Evolutionary conservation across 2,113 vertebrate species (phyloP).

Genomic region (Dromaius novaehollandiae): DNA sequence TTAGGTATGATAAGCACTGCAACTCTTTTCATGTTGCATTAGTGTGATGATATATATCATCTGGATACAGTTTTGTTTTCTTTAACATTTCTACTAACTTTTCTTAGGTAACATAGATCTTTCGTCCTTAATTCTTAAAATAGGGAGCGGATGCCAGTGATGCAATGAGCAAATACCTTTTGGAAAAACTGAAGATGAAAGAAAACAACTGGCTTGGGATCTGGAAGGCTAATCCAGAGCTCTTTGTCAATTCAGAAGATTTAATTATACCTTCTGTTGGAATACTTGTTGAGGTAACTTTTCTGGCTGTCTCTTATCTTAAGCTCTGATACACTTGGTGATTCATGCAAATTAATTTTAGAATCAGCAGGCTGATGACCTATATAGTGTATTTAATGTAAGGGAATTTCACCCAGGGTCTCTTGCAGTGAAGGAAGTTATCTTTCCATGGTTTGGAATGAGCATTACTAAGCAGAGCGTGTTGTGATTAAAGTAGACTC

Average conservation of each 20-base stretch:
- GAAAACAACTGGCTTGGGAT: slow-evolving; percentile 68
- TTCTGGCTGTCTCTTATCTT: not conserved
- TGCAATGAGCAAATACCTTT: slow-evolving; percentile 53
- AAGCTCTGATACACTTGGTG: fast-evolving
- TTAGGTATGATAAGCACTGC: not conserved
- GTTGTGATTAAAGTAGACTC: not conserved
- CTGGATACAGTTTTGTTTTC: not conserved
- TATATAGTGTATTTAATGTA: not conserved
- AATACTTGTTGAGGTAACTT: slow-evolving; percentile 62
- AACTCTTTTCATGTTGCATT: not conserved
- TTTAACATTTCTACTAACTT: not conserved
- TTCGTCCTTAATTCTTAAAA: not conserved
- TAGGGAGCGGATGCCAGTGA: slow-evolving; percentile 71
- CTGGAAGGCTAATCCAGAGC: slow-evolving; percentile 66
- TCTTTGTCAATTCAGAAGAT: slow-evolving; percentile 61
- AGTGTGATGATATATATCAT: not conserved
- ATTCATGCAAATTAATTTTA: not conserved
- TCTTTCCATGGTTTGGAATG: not conserved
- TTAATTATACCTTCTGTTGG: slow-evolving; percentile 68
- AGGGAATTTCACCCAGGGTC: not conserved
- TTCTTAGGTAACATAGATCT: not conserved
- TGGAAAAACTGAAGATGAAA: slow-evolving; percentile 59
- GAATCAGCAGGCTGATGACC: not conserved
- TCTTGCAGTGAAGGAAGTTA: not conserved
- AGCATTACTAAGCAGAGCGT: not conserved